Conservation (phyloP, 2,113 vertebrate genomes). For the Platysternon megacephalum region DNA sequence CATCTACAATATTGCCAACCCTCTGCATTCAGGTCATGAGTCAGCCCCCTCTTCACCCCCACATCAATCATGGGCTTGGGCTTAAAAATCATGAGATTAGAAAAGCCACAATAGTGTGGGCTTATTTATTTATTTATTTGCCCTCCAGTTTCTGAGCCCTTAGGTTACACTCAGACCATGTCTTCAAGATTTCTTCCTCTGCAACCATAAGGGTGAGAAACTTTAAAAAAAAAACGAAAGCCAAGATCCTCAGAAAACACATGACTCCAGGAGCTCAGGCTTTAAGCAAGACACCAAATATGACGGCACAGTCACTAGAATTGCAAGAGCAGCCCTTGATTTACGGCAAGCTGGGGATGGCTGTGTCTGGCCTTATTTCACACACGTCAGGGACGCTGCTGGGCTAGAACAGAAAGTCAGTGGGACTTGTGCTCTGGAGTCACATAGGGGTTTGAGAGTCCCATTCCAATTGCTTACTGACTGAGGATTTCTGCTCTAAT, state of each 20-base stretch:
- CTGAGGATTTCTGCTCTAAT: background rate
- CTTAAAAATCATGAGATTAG: background rate
- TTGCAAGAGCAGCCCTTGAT: background rate
- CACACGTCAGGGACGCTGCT: background rate
- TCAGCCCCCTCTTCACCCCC: background rate
- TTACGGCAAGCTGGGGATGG: background rate
- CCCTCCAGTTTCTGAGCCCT: too few relatives aligned
- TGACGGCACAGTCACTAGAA: background rate
- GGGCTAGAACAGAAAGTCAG: background rate
- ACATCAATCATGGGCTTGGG: background rate
- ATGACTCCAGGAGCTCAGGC: background rate
- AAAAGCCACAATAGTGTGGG: background rate
- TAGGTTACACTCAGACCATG: background rate
- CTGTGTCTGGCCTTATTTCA: background rate
- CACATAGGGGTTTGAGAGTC: background rate
- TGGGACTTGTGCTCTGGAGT: background rate
- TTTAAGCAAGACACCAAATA: background rate
- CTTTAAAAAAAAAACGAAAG: background rate
- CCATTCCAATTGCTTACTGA: background rate
- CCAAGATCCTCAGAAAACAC: background rate
- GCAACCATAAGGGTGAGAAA: background rate
- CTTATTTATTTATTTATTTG: too few relatives aligned
- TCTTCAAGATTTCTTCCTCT: background rate
- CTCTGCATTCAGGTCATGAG: background rate
- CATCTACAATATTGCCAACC: background rate